These are phyloP conservation scores for Paramormyrops hopkinsi DNA, from an alignment of 2,797 vertebrate genomes.

Conservation along the genomic window DNA sequence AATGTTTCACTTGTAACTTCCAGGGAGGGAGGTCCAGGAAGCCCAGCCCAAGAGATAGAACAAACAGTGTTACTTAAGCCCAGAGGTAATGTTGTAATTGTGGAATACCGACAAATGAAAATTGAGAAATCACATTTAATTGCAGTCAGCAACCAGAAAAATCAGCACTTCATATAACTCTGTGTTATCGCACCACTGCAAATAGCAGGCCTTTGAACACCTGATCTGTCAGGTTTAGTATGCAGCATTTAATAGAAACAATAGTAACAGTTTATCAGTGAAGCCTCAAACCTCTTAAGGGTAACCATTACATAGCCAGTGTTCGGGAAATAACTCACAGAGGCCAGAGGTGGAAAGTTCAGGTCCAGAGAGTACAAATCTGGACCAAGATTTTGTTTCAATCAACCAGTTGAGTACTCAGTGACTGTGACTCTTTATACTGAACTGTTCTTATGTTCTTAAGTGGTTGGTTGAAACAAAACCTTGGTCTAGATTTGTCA, in stretches of 20 bases:
- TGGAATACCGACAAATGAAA: neutral
- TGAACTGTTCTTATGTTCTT: neutral
- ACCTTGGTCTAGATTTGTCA: neutral
- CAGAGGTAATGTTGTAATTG: no score
- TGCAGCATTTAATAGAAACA: neutral
- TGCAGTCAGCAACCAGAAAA: neutral
- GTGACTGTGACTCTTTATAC: neutral
- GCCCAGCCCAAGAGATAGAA: neutral
- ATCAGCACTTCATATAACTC: neutral
- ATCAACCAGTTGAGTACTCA: neutral
- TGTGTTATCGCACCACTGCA: neutral
- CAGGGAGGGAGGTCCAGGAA: neutral
- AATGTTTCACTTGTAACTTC: slow-evolving; percentile 10
- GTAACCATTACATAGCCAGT: neutral
- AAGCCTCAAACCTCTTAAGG: neutral
- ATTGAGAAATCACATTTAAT: neutral
- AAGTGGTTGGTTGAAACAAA: neutral
- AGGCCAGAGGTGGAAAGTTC: neutral
- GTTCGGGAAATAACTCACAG: neutral
- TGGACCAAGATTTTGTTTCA: neutral
- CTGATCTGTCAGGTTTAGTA: neutral
- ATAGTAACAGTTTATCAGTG: neutral
- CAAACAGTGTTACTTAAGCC: neutral
- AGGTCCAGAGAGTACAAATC: neutral
- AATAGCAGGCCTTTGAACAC: neutral